Conservation (phyloP, 2,113 vertebrate species). For the Anas platyrhynchos region DNA sequence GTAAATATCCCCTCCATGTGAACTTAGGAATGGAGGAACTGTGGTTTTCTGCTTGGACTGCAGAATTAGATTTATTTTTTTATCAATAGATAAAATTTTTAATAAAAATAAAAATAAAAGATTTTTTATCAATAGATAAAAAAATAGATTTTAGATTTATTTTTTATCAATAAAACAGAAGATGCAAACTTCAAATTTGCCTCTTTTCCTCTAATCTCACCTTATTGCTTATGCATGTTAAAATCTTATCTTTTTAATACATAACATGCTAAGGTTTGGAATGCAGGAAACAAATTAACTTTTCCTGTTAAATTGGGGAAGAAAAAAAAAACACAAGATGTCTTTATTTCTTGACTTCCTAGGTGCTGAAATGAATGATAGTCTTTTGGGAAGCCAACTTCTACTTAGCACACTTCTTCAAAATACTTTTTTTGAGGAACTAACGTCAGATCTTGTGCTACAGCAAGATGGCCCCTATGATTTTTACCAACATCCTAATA, state of each 20-base stretch:
- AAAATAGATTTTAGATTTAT: too few relatives aligned
- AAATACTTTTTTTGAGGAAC: conserved; percentile 85
- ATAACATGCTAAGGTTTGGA: background rate
- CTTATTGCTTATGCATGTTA: background rate
- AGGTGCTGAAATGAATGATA: conserved; percentile 89
- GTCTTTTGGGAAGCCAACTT: conserved; percentile 87
- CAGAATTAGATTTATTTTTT: too few relatives aligned
- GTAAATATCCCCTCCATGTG: background rate
- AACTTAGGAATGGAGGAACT: background rate
- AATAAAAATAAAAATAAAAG: too few relatives aligned
- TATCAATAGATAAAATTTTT: too few relatives aligned
- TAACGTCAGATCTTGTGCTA: conserved; percentile 75
- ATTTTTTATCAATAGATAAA: too few relatives aligned
- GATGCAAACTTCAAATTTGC: background rate
- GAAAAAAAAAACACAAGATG: background rate
- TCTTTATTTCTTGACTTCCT: background rate
- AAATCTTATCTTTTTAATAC: background rate
- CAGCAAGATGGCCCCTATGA: conserved; percentile 87
- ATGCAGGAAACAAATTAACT: fast-evolving
- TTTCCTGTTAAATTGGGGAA: background rate
- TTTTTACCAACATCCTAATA: conserved; percentile 94
- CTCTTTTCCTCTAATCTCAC: background rate
- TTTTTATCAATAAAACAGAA: background rate
- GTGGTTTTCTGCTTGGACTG: background rate
- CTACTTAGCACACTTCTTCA: conserved; percentile 86